A percentile compares a stretch with the other conserved stretches of the same genome.
Conservation (phyloP, 1,140 invertebrate species). For the Watersipora subatra region DNA sequence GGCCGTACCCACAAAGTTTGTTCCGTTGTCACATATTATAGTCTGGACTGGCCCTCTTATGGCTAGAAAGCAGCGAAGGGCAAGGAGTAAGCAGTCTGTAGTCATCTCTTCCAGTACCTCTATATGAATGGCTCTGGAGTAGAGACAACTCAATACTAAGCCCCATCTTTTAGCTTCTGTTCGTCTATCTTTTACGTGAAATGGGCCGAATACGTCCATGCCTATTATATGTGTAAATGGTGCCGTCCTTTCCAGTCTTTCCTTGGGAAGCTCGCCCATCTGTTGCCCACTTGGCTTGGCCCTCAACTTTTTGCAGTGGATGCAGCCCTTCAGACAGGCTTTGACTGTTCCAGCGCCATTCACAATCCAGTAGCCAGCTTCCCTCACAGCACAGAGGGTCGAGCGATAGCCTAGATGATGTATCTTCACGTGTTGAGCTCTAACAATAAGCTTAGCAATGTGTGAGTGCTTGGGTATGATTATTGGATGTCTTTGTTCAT, state of each 20-base stretch:
- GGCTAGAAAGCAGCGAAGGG: slow-evolving; percentile 35
- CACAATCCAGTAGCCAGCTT: slow-evolving; percentile 13
- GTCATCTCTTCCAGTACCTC: slow-evolving; percentile 29
- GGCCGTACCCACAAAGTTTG: slow-evolving; percentile 30
- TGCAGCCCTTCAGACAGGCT: not conserved
- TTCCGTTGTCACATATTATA: slow-evolving; percentile 32
- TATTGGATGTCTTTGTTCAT: slow-evolving; percentile 9
- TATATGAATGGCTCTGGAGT: slow-evolving; percentile 16
- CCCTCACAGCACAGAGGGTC: slow-evolving; percentile 9
- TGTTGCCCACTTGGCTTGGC: not conserved
- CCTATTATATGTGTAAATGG: slow-evolving; percentile 14
- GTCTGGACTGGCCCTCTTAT: slow-evolving; percentile 21
- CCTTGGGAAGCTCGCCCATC: slow-evolving; percentile 13
- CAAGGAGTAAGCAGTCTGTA: slow-evolving; percentile 31
- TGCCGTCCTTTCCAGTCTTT: slow-evolving; percentile 7
- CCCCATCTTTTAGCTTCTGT: slow-evolving; percentile 10
- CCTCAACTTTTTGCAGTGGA: not conserved
- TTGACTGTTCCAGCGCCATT: slow-evolving; percentile 6
- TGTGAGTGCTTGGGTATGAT: slow-evolving; percentile 10
- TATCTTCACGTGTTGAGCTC: slow-evolving; percentile 9
- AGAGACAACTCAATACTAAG: slow-evolving; percentile 11
- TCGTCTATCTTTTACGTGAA: slow-evolving; percentile 2
- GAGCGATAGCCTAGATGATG: slow-evolving; percentile 11
- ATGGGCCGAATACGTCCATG: slow-evolving; percentile 9
- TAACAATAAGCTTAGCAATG: slow-evolving; percentile 6